Conservation (phyloP, 2,797 vertebrate genomes). For the Sylvia borin region DNA sequence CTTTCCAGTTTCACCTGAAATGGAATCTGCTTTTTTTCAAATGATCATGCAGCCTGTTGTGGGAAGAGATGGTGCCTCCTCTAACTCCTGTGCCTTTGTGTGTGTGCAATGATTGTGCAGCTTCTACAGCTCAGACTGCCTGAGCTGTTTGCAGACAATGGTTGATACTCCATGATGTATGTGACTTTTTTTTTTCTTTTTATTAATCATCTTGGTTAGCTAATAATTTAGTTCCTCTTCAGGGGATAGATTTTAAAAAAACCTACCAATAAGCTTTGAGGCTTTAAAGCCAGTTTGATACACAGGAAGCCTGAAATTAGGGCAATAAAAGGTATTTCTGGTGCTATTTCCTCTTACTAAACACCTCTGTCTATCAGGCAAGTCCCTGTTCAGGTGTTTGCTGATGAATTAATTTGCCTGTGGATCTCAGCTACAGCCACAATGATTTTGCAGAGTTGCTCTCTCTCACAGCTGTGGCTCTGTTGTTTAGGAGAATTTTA, state of each 20-base stretch:
- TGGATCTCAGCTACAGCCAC: not conserved
- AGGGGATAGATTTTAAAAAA: not conserved
- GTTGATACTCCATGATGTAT: not conserved
- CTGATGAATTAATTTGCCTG: slow-evolving; percentile 38
- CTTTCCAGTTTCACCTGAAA: not conserved
- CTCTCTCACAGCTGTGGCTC: not conserved
- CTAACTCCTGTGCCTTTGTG: not conserved
- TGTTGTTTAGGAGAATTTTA: not conserved
- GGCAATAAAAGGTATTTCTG: slow-evolving; percentile 40
- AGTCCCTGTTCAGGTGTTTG: slow-evolving; percentile 32
- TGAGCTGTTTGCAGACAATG: not conserved
- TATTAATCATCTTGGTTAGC: not conserved
- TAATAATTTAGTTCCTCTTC: slow-evolving; percentile 24
- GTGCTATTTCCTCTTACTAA: slow-evolving; percentile 46
- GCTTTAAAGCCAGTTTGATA: slow-evolving; percentile 16
- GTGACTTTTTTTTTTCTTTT: not conserved
- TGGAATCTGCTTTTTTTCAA: not conserved
- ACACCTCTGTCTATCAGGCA: slow-evolving; percentile 9
- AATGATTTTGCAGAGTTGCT: not conserved
- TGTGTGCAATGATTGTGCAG: not conserved
- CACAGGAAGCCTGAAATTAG: slow-evolving; percentile 63
- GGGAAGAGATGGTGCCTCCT: not conserved
- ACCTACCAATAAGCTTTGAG: not conserved
- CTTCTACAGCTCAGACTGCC: not conserved
- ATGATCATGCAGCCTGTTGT: not conserved